Conservation (phyloP, 2,888 invertebrate genomes). For the Galerucella nymphaeae region DNA sequence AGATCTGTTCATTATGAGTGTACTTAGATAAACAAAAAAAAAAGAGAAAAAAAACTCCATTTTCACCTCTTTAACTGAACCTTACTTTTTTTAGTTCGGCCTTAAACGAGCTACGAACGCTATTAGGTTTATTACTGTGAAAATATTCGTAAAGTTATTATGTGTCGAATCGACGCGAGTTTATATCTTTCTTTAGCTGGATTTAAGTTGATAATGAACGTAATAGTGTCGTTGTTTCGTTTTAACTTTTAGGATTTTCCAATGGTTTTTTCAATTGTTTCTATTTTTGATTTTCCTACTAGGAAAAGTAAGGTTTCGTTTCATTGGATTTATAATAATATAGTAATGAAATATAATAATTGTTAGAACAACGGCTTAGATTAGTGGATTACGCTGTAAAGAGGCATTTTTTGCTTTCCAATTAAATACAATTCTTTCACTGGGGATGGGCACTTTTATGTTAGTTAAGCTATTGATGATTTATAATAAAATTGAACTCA, state of each 20-base stretch:
- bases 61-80: constrained; percentile 50
- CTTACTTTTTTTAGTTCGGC: constrained; percentile 45
- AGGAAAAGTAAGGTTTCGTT: constrained; percentile 52
- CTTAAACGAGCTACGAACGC: constrained; percentile 3
- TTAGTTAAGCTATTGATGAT: constrained; percentile 66
- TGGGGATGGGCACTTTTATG: constrained; percentile 66
- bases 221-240: constrained; percentile 9
- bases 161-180: constrained; percentile 1
- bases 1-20: constrained; percentile 60
- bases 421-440: constrained; percentile 61
- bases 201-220: not conserved
- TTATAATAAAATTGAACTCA: constrained; percentile 62
- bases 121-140: not conserved
- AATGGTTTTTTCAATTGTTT: constrained; percentile 33
- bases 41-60: constrained; percentile 40
- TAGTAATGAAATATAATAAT: constrained; percentile 60
- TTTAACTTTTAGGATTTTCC: constrained; percentile 18
- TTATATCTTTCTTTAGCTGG: not conserved
- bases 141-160: no score
- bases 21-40: constrained; percentile 55
- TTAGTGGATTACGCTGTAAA: constrained; percentile 64
- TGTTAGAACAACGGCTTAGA: constrained; percentile 64
- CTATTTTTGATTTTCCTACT: constrained; percentile 41
- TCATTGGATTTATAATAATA: constrained; percentile 54
- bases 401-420: constrained; percentile 64